These are phyloP conservation scores for Argyrosomus regius DNA, from an alignment of 2,797 vertebrate species.

Conservation along the genomic window DNA sequence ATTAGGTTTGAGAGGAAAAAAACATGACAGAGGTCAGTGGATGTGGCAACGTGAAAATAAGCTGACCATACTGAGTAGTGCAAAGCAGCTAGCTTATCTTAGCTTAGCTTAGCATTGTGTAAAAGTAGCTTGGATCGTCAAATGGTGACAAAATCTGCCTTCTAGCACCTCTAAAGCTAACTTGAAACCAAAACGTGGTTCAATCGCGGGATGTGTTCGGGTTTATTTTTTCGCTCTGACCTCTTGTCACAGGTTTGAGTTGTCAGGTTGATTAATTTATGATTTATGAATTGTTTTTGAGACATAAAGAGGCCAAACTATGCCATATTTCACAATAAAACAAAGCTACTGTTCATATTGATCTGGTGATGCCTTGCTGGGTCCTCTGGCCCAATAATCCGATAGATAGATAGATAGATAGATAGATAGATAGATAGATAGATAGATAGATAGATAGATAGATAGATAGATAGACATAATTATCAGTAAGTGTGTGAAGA, in stretches of 20 bases:
- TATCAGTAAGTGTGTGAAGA: too few species aligned
- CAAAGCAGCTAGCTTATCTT: too few species aligned
- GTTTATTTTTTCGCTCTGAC: too few species aligned
- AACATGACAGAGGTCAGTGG: slow-evolving; percentile 14
- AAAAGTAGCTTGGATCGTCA: not conserved
- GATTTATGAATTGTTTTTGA: not conserved
- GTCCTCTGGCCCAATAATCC: not conserved
- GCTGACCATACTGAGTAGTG: not conserved
- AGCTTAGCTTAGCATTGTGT: slow-evolving; percentile 1
- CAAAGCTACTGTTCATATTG: not conserved
- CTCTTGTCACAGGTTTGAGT: not conserved
- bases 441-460: too few species aligned
- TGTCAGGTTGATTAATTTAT: not conserved
- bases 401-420: too few species aligned
- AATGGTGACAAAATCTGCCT: not conserved
- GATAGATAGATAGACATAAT: too few species aligned
- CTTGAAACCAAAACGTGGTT: not conserved
- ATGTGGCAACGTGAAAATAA: not conserved
- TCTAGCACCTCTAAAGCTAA: not conserved
- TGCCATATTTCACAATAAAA: not conserved
- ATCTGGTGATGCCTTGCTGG: not conserved
- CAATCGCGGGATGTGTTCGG: too few species aligned
- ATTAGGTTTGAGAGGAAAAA: slow-evolving; percentile 10
- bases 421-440: too few species aligned
- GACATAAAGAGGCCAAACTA: not conserved